Evolutionary conservation across 2,797 vertebrate genomes (phyloP).

Genomic region (Sandelia bainsii): DNA sequence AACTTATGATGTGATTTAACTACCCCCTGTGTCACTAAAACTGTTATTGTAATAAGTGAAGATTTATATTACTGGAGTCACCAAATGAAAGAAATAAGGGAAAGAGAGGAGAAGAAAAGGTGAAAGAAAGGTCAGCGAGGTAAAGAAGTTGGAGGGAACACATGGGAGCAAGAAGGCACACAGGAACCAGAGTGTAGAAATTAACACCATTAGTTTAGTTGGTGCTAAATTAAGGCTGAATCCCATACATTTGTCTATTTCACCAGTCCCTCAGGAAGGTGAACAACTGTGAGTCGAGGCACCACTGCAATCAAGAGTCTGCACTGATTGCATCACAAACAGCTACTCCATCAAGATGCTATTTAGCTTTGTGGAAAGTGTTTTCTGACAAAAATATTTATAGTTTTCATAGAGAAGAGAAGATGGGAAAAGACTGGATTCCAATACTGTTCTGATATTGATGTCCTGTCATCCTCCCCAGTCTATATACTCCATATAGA

Average conservation of each 20-base stretch:
- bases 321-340: background rate
- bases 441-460: no score
- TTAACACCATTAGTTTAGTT: conserved; percentile 19
- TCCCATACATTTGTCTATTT: background rate
- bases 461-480: no score
- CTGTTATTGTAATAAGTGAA: conserved; percentile 15
- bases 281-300: background rate
- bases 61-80: conserved; percentile 14
- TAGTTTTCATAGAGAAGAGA: no score
- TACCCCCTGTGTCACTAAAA: conserved; percentile 19
- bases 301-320: background rate
- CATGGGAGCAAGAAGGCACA: background rate
- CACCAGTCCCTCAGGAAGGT: background rate
- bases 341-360: background rate
- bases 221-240: conserved; percentile 23
- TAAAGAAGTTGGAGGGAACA: conserved; percentile 6
- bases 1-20: conserved; percentile 35
- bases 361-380: no score
- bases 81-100: conserved; percentile 13
- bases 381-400: no score
- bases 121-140: conserved; percentile 35
- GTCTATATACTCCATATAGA: no score
- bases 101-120: conserved; percentile 16
- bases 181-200: background rate
- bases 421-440: no score